Evolutionary conservation across 2,113 vertebrate species (phyloP).

Genomic region (Pteronura brasiliensis): DNA sequence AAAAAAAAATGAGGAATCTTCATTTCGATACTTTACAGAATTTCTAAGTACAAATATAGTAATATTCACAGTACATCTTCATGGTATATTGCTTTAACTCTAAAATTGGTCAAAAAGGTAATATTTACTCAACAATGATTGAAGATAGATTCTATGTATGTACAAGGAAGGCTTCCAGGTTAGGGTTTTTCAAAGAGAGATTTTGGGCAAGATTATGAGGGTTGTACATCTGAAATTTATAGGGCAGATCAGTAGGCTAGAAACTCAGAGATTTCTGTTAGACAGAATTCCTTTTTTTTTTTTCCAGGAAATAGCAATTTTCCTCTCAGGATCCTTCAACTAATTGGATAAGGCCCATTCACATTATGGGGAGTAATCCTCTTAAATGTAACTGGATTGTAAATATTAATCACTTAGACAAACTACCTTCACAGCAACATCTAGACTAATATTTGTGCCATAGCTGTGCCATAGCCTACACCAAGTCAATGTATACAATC

Average conservation of each 20-base stretch:
- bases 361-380: not conserved
- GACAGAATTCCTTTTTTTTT: not conserved
- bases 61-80: not conserved
- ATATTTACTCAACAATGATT: not conserved
- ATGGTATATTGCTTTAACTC: not conserved
- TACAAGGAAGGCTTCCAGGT: not conserved
- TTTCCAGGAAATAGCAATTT: not conserved
- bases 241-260: not conserved
- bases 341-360: not conserved
- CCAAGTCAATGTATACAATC: not conserved
- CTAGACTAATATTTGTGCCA: not conserved
- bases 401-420: not conserved
- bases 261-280: not conserved
- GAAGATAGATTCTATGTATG: not conserved
- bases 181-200: not conserved
- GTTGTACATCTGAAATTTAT: not conserved
- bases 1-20: not conserved
- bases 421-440: not conserved
- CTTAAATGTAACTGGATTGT: not conserved
- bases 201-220: not conserved
- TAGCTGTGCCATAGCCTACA: fast-evolving
- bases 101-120: not conserved
- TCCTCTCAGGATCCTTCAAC: not conserved
- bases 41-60: not conserved
- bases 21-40: not conserved